These are phyloP conservation scores for Potamilus streckersoni DNA, from an alignment of 1,140 invertebrate species.

Conservation along the genomic window DNA sequence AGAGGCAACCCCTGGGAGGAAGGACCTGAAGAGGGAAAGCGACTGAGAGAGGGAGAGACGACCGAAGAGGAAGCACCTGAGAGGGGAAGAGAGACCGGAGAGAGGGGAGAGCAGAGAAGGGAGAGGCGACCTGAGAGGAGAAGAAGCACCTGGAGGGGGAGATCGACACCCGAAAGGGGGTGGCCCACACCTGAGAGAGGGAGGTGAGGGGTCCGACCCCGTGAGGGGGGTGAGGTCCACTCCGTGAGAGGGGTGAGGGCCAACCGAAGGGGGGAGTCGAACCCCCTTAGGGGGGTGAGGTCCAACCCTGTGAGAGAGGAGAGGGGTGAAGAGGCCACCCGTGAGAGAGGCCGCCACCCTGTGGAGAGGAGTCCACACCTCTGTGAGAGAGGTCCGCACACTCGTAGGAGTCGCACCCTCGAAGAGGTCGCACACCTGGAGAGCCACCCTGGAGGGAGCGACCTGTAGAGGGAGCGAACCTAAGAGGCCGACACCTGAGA, in stretches of 20 bases:
- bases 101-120: not conserved
- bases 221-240: not conserved
- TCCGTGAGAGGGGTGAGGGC: not conserved
- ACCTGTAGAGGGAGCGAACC: not conserved
- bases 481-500: not conserved
- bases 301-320: not conserved
- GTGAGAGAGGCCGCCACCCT: not conserved
- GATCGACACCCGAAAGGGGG: not conserved
- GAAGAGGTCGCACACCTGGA: not conserved
- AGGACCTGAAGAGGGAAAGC: constrained; percentile 1
- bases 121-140: not conserved
- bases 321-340: not conserved
- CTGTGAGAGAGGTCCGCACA: not conserved
- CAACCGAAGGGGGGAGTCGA: not conserved
- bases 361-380: not conserved
- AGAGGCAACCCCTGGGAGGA: constrained; percentile 2
- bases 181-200: not conserved
- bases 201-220: not conserved
- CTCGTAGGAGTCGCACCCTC: not conserved
- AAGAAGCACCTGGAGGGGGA: not conserved
- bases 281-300: not conserved
- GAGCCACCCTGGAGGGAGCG: not conserved
- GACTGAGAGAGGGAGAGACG: not conserved
- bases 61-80: constrained; percentile 1
- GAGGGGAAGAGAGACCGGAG: not conserved